These are phyloP conservation scores for Paramacrobiotus metropolitanus DNA, from an alignment of 1,140 invertebrate species.

Conservation along the genomic window DNA sequence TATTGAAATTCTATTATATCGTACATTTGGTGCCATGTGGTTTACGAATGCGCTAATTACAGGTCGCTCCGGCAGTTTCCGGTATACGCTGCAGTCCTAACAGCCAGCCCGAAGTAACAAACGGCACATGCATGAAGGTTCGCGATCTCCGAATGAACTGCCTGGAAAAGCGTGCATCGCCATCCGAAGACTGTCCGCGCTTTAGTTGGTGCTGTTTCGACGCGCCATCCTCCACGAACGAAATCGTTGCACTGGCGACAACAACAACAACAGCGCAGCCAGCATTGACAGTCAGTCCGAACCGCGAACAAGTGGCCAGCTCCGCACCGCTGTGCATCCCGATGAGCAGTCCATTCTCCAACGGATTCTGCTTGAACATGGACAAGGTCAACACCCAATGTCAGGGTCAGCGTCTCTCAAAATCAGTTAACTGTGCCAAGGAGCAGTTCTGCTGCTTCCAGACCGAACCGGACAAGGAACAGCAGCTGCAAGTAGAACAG, in stretches of 20 bases:
- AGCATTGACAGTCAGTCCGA: no score
- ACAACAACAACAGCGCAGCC: no score
- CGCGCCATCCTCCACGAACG: no score
- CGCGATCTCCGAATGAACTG: background rate
- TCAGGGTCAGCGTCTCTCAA: background rate
- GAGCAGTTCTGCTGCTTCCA: constrained; percentile 2
- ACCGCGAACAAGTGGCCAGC: no score
- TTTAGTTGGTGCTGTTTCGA: background rate
- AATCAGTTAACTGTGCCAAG: background rate
- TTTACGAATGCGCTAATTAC: no score
- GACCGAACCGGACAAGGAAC: background rate
- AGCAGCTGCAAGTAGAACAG: no score
- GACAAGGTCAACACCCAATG: background rate
- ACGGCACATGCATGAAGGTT: background rate
- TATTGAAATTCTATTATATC: no score
- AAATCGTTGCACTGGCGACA: no score
- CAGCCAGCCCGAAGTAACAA: background rate
- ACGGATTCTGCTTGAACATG: background rate
- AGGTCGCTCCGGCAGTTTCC: no score
- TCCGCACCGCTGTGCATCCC: no score
- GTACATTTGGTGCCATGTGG: no score
- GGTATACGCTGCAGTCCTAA: background rate
- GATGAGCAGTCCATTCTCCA: no score
- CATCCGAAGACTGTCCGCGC: background rate
- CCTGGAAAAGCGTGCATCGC: background rate